Base-by-base conservation (phyloP, 2,113 vertebrate genomes). In the Scatophagus argus region DNA sequence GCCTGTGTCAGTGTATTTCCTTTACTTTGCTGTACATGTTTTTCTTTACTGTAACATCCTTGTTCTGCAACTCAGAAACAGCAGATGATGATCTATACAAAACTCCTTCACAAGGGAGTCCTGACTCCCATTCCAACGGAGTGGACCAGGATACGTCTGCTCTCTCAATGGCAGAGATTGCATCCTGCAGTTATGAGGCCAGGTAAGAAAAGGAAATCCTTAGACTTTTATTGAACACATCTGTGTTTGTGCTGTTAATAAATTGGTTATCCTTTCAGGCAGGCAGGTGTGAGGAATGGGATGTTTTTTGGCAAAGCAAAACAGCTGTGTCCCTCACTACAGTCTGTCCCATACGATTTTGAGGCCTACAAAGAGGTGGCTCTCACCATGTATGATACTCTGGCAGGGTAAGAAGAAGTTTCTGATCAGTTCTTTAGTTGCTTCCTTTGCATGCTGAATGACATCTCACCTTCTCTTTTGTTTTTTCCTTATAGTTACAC, bases 291-390 rank as follows among this genome's bases (percentile, higher is more conserved):
- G 91, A 97, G 93, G 89, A 99, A 99, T 14, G 98, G 98, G 66
- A 99, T 99, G 98, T 98, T 96, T 94, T 99, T 99, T 86, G 98
- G 98, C 54, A 94, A 97, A 82, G 98, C 98, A 16, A 99, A 99
- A 82, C 96, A 96, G 78, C 84, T 99, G 21, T 99, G 98, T 86
- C 98, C 98, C 41, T 91, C 87, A 44, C 93, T 99, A 74, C 96
- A 97, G 82, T 94, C 97, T 10, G 97, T 99, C 59, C 94, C 96
- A 0, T 99, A 99, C 63, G 96, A 99, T 87, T 99, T 99, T 91
- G 94, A 97, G 21, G 96, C 97, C 0, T 99, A 97, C 89, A 99
- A 97, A 90, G 96, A 98, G 85, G 98, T 99, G 82, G 96, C 97
- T 44, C 93, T 94, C 77, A 95, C 90, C 21, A 90, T 99, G 93